Evolutionary conservation across 1,140 invertebrate genomes (phyloP).

Genomic region (Bursaphelenchus mucronatus): DNA sequence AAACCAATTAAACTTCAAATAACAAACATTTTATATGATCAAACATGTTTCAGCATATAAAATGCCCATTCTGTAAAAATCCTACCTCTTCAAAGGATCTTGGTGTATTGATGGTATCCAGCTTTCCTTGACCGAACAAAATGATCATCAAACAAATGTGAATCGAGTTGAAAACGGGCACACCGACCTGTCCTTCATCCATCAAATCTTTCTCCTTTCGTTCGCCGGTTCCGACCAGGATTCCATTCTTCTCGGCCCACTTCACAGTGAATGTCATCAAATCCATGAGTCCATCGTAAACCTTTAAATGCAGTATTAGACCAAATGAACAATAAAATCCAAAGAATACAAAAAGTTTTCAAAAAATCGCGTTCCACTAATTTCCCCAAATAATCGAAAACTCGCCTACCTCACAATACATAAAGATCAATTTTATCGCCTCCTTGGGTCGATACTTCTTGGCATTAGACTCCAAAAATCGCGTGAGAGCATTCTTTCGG

Average conservation of each 20-base stretch:
- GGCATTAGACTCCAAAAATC: constrained; percentile 22
- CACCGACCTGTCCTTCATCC: neutral
- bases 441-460: constrained; percentile 1
- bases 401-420: neutral
- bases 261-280: constrained; percentile 13
- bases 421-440: neutral
- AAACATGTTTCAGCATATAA: too few species aligned
- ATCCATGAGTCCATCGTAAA: too few species aligned
- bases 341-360: neutral
- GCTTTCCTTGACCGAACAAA: constrained; percentile 23
- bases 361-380: neutral
- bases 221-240: constrained; percentile 17
- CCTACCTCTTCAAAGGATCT: neutral
- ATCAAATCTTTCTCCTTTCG: too few species aligned
- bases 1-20: too few species aligned
- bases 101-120: neutral
- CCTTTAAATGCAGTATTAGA: too few species aligned
- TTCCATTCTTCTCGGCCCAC: constrained; percentile 27
- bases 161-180: constrained; percentile 21
- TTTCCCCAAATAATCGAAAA: neutral
- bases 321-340: too few species aligned
- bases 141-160: constrained; percentile 36
- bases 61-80: too few species aligned
- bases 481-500: neutral
- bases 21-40: too few species aligned